phyloP scores from a whole-genome alignment of 2,797 vertebrate species.

The Sebastes iracundus region DNA sequence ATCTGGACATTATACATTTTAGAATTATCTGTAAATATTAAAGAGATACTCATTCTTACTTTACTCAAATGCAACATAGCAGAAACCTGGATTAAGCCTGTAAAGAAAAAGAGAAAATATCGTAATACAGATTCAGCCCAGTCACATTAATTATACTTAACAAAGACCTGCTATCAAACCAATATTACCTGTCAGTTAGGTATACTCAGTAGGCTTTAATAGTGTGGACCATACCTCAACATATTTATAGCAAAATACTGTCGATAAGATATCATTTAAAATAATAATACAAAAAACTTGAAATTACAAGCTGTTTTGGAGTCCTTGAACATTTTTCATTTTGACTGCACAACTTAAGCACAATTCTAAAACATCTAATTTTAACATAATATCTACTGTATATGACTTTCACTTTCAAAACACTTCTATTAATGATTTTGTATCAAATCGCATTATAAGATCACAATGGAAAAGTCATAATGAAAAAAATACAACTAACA shows the following conservation, averaged over 20 bases:
- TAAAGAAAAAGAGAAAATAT: not conserved
- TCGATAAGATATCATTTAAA: not conserved
- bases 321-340: not conserved
- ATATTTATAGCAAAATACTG: not conserved
- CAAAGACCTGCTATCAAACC: not conserved
- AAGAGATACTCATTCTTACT: conserved; percentile 58
- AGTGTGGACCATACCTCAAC: not conserved
- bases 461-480: not conserved
- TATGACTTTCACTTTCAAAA: not conserved
- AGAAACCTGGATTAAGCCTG: conserved; percentile 46
- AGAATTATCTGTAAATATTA: not conserved
- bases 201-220: not conserved
- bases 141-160: not conserved
- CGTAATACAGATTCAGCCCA: not conserved
- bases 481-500: not conserved
- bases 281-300: too few species aligned
- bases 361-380: not conserved
- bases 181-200: not conserved
- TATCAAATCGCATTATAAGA: not conserved
- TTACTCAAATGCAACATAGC: conserved; percentile 81
- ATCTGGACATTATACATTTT: not conserved
- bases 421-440: not conserved
- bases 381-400: not conserved
- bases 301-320: not conserved
- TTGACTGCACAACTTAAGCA: not conserved